Conservation (phyloP, 2,113 vertebrate species). For the Bothrops jararaca region DNA sequence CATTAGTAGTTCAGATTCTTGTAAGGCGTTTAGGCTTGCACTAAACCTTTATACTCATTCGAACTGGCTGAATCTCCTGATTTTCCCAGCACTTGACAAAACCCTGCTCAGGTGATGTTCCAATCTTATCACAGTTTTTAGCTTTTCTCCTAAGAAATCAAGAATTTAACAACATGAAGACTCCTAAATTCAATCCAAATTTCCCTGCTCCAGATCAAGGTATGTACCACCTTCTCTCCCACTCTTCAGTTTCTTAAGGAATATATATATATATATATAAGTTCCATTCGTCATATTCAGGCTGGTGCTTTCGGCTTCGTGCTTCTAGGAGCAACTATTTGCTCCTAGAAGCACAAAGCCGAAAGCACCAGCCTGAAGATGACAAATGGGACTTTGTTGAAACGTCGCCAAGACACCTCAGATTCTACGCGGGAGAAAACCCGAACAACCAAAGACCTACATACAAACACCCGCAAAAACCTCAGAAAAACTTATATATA, state of each 20-base stretch:
- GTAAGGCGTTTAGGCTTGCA: not conserved
- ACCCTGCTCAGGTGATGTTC: not conserved
- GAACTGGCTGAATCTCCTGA: no score
- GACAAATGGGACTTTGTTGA: no score
- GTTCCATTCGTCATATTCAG: no score
- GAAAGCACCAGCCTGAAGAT: no score
- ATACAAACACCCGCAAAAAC: no score
- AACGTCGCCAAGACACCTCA: no score
- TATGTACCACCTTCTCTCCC: not conserved
- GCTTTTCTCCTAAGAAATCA: not conserved
- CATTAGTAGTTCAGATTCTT: not conserved
- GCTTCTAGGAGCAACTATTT: no score
- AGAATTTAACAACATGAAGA: not conserved
- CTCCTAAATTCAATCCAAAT: not conserved
- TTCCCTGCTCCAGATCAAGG: not conserved
- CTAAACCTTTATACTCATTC: not conserved
- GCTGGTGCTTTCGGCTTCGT: no score
- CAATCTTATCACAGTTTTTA: not conserved
- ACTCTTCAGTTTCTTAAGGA: slow-evolving; percentile 22
- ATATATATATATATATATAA: not conserved
- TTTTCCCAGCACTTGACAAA: not conserved
- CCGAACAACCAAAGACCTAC: no score
- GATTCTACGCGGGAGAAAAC: no score
- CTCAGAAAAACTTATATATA: no score
- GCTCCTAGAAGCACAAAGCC: no score